A percentile compares a stretch with the other conserved stretches of the same genome.
Evolutionary conservation across 2,113 vertebrate species (phyloP).

Genomic region (Pimephales promelas): DNA sequence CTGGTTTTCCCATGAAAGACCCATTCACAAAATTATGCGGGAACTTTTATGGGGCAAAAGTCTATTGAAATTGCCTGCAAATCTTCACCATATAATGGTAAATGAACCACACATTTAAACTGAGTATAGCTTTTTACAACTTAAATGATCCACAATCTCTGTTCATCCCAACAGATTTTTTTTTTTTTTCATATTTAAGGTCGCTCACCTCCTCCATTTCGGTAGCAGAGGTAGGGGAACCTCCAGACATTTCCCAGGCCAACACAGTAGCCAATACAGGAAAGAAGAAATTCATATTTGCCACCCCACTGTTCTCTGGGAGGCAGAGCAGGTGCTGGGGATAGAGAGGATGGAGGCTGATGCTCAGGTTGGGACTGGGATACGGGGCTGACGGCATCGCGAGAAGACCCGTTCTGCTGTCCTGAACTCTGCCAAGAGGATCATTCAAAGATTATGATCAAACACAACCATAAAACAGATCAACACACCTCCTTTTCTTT

Average conservation of each 20-base stretch:
- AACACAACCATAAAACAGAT: neutral
- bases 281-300: constrained; percentile 82
- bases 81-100: neutral
- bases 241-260: constrained; percentile 83
- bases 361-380: constrained; percentile 50
- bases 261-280: constrained; percentile 83
- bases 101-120: neutral
- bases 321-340: neutral
- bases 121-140: neutral
- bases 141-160: neutral
- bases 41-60: neutral
- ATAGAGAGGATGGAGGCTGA: constrained; percentile 11
- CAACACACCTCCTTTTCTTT: neutral
- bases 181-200: neutral
- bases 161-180: neutral
- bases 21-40: neutral
- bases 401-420: constrained; percentile 63
- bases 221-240: constrained; percentile 84
- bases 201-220: constrained; percentile 83
- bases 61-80: neutral
- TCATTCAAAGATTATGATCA: neutral
- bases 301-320: constrained; percentile 77
- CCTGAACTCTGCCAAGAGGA: constrained; percentile 59
- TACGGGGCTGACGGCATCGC: constrained; percentile 50
- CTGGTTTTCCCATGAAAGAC: neutral